These are phyloP conservation scores for Passer montanus DNA, from an alignment of 2,113 vertebrate genomes.

Conservation along the genomic window DNA sequence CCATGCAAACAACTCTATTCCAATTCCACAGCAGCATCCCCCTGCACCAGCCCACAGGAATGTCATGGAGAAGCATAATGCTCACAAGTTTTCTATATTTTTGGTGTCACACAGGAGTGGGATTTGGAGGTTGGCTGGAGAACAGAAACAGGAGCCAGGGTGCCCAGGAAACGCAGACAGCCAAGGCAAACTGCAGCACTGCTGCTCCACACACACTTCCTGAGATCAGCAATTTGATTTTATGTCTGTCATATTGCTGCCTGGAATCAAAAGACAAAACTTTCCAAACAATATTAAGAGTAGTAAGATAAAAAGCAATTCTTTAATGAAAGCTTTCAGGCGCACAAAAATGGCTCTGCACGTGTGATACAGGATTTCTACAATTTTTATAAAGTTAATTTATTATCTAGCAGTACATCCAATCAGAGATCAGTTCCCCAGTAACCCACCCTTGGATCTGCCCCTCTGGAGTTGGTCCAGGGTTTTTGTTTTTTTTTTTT, in stretches of 20 bases:
- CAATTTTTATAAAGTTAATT: neutral
- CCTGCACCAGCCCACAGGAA: neutral
- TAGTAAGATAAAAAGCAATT: neutral
- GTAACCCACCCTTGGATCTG: neutral
- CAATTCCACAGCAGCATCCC: neutral
- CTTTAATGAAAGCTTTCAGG: neutral
- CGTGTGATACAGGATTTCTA: rapidly evolving
- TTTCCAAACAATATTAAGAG: neutral
- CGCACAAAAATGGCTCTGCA: neutral
- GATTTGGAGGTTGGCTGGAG: neutral
- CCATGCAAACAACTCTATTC: neutral
- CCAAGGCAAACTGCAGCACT: neutral
- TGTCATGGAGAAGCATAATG: neutral
- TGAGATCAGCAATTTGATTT: neutral
- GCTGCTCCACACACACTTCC: neutral
- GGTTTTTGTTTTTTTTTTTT: no score
- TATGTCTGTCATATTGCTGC: neutral
- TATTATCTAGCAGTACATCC: neutral
- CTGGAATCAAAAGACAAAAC: neutral
- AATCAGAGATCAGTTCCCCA: neutral
- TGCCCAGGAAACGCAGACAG: neutral
- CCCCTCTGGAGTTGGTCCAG: neutral
- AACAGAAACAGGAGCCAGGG: neutral
- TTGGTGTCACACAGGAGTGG: neutral
- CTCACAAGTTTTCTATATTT: neutral